Evolutionary conservation across 2,888 invertebrate genomes (phyloP).

Genomic region (Beris morrisii): DNA sequence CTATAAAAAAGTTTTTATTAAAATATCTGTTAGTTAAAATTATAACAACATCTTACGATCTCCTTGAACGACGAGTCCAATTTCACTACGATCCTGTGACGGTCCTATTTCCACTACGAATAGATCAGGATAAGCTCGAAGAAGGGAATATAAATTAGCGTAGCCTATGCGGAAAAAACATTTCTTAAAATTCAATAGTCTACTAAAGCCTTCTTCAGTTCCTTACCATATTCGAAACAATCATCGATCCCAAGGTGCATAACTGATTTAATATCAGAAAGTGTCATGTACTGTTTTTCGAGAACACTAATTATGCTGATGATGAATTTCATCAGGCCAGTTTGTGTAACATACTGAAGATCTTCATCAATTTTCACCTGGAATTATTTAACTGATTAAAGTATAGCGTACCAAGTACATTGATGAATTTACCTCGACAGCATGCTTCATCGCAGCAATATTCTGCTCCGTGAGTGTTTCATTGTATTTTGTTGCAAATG

Average conservation of each 20-base stretch:
- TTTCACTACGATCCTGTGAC: conserved; percentile 50
- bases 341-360: conserved; percentile 45
- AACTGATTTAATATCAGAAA: conserved; percentile 50
- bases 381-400: background rate
- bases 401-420: background rate
- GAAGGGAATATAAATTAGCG: conserved; percentile 51
- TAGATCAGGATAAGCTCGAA: conserved; percentile 52
- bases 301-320: conserved; percentile 49
- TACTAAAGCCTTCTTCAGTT: background rate
- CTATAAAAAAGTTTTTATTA: conserved; percentile 5
- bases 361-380: conserved; percentile 47
- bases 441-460: conserved; percentile 53
- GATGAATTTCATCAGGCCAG: conserved; percentile 50
- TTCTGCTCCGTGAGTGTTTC: conserved; percentile 46
- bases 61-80: conserved; percentile 48
- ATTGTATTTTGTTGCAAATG: conserved; percentile 48
- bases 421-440: conserved; percentile 47
- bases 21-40: background rate
- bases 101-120: conserved; percentile 48
- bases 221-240: conserved; percentile 50
- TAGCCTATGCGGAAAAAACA: conserved; percentile 43
- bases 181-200: background rate
- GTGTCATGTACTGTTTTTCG: conserved; percentile 47
- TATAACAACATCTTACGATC: conserved; percentile 46
- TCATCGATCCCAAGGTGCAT: conserved; percentile 47